Evolutionary conservation across 2,888 invertebrate genomes (phyloP).

Genomic region (Holacanthella duospinosa): DNA sequence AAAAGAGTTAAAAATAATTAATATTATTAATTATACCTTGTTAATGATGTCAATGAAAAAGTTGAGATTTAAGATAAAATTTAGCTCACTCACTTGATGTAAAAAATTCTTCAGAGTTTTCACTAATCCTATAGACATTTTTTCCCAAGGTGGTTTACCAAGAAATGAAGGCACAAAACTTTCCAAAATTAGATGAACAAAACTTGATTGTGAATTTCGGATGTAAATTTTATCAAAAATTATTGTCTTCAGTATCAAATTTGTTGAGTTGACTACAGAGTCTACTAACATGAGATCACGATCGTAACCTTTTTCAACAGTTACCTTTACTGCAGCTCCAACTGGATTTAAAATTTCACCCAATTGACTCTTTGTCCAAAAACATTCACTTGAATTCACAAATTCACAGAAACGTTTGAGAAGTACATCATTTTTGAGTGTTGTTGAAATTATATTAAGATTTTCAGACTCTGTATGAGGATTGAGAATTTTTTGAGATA

Average conservation of each 20-base stretch:
- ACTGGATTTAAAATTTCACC: neutral
- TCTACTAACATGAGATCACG: neutral
- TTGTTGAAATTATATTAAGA: neutral
- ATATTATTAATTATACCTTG: too few relatives aligned
- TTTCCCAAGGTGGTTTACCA: conserved; percentile 12
- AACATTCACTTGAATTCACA: neutral
- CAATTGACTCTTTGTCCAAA: neutral
- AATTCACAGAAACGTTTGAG: neutral
- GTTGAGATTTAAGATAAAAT: too few relatives aligned
- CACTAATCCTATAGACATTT: neutral
- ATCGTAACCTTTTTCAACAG: neutral
- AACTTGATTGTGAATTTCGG: neutral
- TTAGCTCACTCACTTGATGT: neutral
- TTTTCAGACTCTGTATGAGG: neutral
- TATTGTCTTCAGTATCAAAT: neutral
- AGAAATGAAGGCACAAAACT: conserved; percentile 1
- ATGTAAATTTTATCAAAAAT: neutral
- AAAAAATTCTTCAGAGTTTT: neutral
- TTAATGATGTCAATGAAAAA: too few relatives aligned
- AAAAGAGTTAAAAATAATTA: neutral
- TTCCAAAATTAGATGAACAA: conserved; percentile 8
- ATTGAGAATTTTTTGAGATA: neutral
- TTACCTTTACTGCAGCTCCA: neutral
- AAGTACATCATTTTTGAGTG: neutral
- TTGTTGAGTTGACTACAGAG: neutral